phyloP scores from a whole-genome alignment of 2,113 vertebrate genomes.

The Cathartes aura region DNA sequence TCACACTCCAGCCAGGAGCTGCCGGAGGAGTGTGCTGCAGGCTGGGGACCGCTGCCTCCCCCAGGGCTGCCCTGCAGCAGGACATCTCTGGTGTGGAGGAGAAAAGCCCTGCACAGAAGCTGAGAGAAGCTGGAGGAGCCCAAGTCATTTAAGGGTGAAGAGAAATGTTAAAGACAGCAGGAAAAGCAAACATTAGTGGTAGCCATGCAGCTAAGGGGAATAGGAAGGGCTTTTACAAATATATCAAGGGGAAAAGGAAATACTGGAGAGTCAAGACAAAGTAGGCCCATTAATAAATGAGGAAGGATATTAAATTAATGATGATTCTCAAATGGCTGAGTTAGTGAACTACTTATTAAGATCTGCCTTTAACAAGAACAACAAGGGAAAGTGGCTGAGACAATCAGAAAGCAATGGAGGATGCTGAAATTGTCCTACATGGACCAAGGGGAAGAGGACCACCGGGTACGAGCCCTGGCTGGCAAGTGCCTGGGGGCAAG shows the following conservation, averaged over 20 bases:
- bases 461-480: accelerated
- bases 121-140: not conserved
- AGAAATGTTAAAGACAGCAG: conserved; percentile 47
- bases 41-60: not conserved
- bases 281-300: conserved; percentile 75
- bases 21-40: not conserved
- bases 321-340: conserved; percentile 74
- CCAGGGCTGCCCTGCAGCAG: not conserved
- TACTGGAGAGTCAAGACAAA: conserved; percentile 70
- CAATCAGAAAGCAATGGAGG: not conserved
- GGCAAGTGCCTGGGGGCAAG: accelerated
- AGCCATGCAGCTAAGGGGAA: conserved; percentile 48
- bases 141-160: conserved; percentile 35
- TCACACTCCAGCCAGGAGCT: not conserved
- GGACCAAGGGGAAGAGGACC: not conserved
- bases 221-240: conserved; percentile 72
- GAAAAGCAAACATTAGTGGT: conserved; percentile 65
- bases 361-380: conserved; percentile 63
- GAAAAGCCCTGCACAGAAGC: not conserved
- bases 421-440: not conserved
- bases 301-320: conserved; percentile 76
- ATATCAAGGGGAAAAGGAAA: conserved; percentile 74
- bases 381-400: conserved; percentile 51
- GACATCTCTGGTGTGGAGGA: not conserved
- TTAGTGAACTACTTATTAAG: conserved; percentile 71